Base-by-base conservation (phyloP, 2,888 invertebrate genomes). In the Magallana nippona region DNA sequence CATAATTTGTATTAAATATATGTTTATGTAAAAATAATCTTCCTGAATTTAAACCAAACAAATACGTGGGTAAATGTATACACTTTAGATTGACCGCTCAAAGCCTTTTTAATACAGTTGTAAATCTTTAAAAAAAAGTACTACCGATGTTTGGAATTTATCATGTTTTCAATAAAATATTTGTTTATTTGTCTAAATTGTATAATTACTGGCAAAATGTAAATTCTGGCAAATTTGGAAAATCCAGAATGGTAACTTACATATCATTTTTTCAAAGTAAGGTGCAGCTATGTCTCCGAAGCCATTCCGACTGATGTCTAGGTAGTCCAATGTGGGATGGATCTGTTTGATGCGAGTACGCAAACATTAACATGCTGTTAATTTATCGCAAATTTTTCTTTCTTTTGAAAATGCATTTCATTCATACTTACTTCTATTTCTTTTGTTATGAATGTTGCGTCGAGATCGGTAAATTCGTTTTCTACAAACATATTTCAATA, bases 251-350 rank as follows among this genome's bases (percentile, higher is more conserved):
- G 1, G 17, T 58, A 57, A 87, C 92, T 89, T 86, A 93, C 93
- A 88, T 78, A 93, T 89, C 89, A 93, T 89, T 79, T 89, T 89
- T 86, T 89, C 86, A 78, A 93, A 91, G 15, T 85, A 81, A 0
- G 86, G 83, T 13, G 90, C 90, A 5, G 91, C 87, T 19, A 81
- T 60, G 77, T 91, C 91, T 5, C 92, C 91, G 84, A 93, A 92
- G 22, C 87, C 82, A 83, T 93, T 93, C 62, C 91, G 88, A 83
- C 92, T 92, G 10, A 93, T 85, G 83, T 91, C 90, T 10, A 93
- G 84, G 55, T 85, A 83, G 77, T 88, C 85, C n/a, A 93, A 81
- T 8, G 88, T 87, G 1, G 91, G 85, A 83, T 93, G 91, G 71
- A 32, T 27, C 15, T 71, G 11, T 71, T 71, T 13, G n/a, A 44